Conservation (phyloP, 1,140 invertebrate species). For the Aphaenogaster rudis region DNA sequence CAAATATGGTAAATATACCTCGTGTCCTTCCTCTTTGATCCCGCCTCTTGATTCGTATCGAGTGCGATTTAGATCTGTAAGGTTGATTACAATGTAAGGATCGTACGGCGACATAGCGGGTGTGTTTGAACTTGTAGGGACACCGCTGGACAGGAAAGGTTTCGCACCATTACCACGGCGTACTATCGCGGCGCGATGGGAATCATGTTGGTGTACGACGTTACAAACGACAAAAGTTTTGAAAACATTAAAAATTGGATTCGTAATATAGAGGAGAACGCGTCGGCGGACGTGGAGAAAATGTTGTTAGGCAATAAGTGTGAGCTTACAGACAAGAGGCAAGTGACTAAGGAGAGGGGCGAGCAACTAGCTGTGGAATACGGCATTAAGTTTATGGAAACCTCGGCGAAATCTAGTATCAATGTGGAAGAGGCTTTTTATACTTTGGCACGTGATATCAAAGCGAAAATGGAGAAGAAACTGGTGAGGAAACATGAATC, state of each 20-base stretch:
- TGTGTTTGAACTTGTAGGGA: constrained; percentile 90
- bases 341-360: constrained; percentile 92
- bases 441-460: constrained; percentile 97
- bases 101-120: neutral
- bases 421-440: constrained; percentile 97
- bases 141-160: constrained; percentile 98
- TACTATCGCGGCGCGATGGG: constrained; percentile 99
- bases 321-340: constrained; percentile 95
- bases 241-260: constrained; percentile 99
- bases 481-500: constrained; percentile 89
- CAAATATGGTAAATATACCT: constrained; percentile 95
- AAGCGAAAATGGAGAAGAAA: constrained; percentile 98
- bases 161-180: constrained; percentile 99
- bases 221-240: constrained; percentile 99
- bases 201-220: constrained; percentile 99
- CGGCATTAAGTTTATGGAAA: constrained; percentile 97
- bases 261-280: constrained; percentile 99
- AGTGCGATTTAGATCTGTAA: neutral
- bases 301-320: constrained; percentile 98
- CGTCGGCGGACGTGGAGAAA: constrained; percentile 97
- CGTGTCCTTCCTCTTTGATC: neutral
- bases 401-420: constrained; percentile 96
- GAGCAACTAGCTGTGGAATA: constrained; percentile 94
- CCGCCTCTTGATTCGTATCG: neutral
- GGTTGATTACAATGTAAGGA: neutral